Percentiles rank a stretch among this genome's conserved stretches.
These are phyloP conservation scores for Timema cristinae DNA, from an alignment of 2,888 invertebrate species.

Conservation along the genomic window DNA sequence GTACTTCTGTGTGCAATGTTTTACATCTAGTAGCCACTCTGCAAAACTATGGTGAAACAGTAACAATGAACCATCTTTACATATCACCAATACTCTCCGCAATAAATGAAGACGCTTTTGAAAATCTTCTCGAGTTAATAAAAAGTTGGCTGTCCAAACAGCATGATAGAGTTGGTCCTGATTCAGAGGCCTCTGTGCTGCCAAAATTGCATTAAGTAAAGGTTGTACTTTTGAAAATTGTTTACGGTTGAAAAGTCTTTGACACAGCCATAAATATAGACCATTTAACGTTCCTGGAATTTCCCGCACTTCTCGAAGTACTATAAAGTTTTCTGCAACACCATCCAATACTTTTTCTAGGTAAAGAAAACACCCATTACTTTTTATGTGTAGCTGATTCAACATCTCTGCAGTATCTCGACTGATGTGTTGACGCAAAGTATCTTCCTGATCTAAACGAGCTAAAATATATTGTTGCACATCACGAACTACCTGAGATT, in stretches of 20 bases:
- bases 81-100: constrained; percentile 57
- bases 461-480: constrained; percentile 93
- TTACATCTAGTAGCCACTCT: constrained; percentile 94
- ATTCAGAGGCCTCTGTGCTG: constrained; percentile 79
- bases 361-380: constrained; percentile 88
- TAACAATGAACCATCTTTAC: constrained; percentile 51
- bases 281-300: constrained; percentile 96
- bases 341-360: constrained; percentile 87
- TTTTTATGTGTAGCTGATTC: constrained; percentile 93
- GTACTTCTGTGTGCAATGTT: constrained; percentile 94
- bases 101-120: constrained; percentile 71
- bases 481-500: constrained; percentile 86
- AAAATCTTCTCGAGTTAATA: constrained; percentile 76
- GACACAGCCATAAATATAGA: constrained; percentile 90
- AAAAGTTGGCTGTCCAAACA: constrained; percentile 72
- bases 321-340: constrained; percentile 89
- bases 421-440: constrained; percentile 82
- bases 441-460: constrained; percentile 83
- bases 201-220: constrained; percentile 80
- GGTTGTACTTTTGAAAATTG: constrained; percentile 84
- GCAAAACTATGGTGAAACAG: constrained; percentile 94
- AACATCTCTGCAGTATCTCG: constrained; percentile 90
- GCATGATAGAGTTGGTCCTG: constrained; percentile 78
- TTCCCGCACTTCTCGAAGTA: constrained; percentile 83
- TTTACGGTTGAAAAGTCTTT: constrained; percentile 83